These are phyloP conservation scores for Stenotaenia linearis DNA, from an alignment of 2,888 invertebrate species.

Conservation along the genomic window DNA sequence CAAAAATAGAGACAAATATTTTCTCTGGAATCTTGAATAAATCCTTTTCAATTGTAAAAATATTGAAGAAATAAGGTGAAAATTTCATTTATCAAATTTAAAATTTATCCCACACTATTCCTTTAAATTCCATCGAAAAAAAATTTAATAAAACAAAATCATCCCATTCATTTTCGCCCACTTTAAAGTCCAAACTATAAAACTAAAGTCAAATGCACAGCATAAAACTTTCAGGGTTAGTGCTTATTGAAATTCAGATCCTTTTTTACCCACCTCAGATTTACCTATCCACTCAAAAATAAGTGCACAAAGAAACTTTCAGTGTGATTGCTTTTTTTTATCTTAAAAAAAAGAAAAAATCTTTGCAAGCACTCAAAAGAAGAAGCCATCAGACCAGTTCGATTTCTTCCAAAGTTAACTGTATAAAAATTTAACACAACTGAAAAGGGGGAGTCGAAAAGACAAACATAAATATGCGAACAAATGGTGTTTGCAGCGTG, in stretches of 20 bases:
- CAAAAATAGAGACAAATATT: no score
- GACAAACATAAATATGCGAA: background rate
- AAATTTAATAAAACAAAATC: no score
- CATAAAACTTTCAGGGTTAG: background rate
- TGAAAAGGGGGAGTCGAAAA: background rate
- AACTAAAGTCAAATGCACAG: background rate
- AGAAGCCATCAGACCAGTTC: background rate
- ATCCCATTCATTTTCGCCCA: background rate
- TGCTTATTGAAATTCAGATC: background rate
- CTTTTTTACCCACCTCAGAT: background rate
- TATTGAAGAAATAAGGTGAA: no score
- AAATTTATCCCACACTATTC: no score
- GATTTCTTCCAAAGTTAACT: background rate
- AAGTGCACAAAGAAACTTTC: constrained; percentile 18
- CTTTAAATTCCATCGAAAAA: no score
- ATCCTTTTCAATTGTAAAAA: no score
- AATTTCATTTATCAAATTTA: no score
- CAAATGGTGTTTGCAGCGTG: background rate
- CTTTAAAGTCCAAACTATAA: background rate
- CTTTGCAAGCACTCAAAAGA: background rate
- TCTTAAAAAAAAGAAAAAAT: background rate
- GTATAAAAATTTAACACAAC: background rate
- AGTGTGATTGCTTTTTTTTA: background rate
- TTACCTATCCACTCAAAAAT: constrained; percentile 3
- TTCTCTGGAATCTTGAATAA: no score